Base-by-base conservation (phyloP, 1,140 invertebrate species). In the Danaus plexippus region DNA sequence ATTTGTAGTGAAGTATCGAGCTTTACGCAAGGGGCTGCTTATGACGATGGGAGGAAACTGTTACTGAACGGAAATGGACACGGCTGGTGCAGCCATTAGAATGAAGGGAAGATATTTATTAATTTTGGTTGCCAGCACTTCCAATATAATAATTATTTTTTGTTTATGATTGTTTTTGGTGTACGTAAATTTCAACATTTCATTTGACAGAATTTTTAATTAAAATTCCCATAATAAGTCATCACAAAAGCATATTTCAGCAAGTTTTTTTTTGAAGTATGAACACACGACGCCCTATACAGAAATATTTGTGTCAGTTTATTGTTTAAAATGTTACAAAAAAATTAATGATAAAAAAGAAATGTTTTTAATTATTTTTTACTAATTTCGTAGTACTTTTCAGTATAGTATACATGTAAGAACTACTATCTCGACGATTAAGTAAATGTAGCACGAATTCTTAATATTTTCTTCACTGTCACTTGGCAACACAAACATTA, bases 61-160 rank as follows among this genome's bases (percentile, higher is more conserved):
- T 81, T 81, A 77, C 69, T 64, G 74, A 73, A 72, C 81, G 81
- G 77, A 82, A 80, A 81, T 82, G 68, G 71, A 69, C 71, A 74
- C 61, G 72, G 65, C 58, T 59, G 64, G 47, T 67, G 61, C 56
- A 50, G 44, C 65, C 52, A 74, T 73, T 74, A 70, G 63, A 67
- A 69, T 69, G 67, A 58, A 63, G 66, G 54, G 57, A 52, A 50
- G 50, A 61, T 56, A 61, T 57, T 66, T 71, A 68, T 52, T 58
- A 61, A 56, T 57, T 52, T 47, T 15, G 48, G 22, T 40, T 32
- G 22, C 22, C 22, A 32, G 22, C 22, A 2, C 7, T 32, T 32
- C 4, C 4, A 32, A 32, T 32, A 6, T 6, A 32, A 32, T 32
- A 32, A 32, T 32, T 32, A 7, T 4, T 32, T 32, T 32, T 32